phyloP scores from a whole-genome alignment of 2,113 vertebrate species.

The Nicator chloris region DNA sequence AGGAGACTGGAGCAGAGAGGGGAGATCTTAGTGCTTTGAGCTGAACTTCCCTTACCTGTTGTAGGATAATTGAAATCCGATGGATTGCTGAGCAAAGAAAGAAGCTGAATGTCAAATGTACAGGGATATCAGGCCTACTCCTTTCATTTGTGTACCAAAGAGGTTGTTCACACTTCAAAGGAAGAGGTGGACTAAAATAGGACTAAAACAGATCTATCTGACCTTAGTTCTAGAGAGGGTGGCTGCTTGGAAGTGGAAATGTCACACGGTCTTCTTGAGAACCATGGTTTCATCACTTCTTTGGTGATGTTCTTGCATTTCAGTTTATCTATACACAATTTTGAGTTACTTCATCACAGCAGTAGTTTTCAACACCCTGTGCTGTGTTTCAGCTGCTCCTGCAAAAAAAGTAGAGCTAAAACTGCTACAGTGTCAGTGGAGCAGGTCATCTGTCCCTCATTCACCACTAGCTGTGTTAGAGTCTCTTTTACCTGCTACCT shows the following conservation, averaged over 20 bases:
- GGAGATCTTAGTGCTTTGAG: not conserved
- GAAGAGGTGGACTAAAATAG: not conserved
- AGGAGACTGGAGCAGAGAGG: not conserved
- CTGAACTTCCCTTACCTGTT: not conserved
- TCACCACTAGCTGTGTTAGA: accelerated
- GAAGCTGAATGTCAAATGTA: not conserved
- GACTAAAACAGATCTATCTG: not conserved
- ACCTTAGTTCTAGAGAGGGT: not conserved
- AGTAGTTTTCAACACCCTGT: not conserved
- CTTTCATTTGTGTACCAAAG: not conserved
- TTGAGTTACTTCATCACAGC: not conserved
- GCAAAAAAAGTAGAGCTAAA: not conserved
- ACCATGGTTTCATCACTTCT: not conserved
- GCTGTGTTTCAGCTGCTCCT: not conserved
- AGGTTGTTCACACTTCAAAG: not conserved
- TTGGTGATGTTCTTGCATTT: not conserved
- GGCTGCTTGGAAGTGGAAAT: not conserved
- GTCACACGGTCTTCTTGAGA: not conserved
- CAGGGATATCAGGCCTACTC: not conserved
- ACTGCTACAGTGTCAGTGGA: not conserved
- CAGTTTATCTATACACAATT: not conserved
- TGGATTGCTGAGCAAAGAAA: not conserved
- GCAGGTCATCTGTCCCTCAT: not conserved
- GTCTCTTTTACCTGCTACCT: not conserved
- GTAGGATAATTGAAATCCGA: not conserved